Conservation (phyloP, 2,797 vertebrate species). For the Manis javanica region DNA sequence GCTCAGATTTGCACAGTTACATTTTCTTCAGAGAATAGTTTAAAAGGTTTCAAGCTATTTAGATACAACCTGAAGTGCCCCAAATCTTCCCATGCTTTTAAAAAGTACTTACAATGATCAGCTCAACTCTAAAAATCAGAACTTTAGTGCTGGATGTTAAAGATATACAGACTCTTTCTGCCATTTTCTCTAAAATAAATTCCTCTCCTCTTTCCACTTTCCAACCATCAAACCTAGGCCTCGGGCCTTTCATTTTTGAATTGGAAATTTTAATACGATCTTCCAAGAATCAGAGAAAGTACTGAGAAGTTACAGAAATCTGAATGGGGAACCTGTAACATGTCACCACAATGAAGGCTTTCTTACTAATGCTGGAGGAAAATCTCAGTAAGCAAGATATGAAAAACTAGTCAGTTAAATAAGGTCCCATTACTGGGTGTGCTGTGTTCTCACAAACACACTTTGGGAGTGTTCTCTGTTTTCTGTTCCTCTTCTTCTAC, state of each 20-base stretch:
- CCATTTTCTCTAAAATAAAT: slow-evolving; percentile 27
- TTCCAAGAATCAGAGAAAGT: neutral
- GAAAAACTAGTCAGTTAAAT: neutral
- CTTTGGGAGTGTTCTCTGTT: neutral
- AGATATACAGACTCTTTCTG: neutral
- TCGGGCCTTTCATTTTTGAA: slow-evolving; percentile 9
- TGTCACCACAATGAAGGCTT: neutral
- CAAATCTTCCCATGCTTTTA: slow-evolving; percentile 1
- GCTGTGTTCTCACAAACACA: neutral
- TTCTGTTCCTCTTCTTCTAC: neutral
- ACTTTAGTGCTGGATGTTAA: neutral
- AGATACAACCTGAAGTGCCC: slow-evolving; percentile 44
- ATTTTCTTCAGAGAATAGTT: slow-evolving; percentile 49
- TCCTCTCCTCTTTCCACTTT: neutral
- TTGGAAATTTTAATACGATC: neutral
- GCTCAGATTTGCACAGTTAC: neutral
- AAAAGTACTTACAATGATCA: slow-evolving; percentile 22
- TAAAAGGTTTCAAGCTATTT: slow-evolving; percentile 50
- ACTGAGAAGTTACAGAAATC: neutral
- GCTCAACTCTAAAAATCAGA: slow-evolving; percentile 49
- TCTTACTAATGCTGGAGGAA: slow-evolving; percentile 11
- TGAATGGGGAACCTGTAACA: neutral
- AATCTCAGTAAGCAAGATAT: neutral
- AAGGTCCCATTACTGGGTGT: neutral
- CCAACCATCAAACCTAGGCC: neutral